These are phyloP conservation scores for Moxostoma hubbsi DNA, from an alignment of 2,797 vertebrate species.

Conservation along the genomic window DNA sequence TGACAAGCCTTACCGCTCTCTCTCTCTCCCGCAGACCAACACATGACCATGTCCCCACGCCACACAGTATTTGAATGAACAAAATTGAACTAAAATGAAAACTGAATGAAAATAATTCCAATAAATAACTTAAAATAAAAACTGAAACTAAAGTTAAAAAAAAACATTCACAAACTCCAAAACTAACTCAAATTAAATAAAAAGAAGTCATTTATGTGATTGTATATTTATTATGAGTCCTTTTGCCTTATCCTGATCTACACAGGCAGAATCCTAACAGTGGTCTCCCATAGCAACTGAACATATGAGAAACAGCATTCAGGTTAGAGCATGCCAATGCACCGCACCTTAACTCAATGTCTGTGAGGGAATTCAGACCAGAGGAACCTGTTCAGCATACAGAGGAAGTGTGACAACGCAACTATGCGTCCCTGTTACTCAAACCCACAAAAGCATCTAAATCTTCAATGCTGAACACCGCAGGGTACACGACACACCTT, in stretches of 20 bases:
- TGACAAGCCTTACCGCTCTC: too few species aligned
- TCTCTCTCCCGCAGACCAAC: too few species aligned
- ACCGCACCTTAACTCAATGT: slow-evolving; percentile 46
- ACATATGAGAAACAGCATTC: slow-evolving; percentile 33
- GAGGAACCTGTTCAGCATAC: slow-evolving; percentile 79
- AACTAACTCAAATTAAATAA: too few species aligned
- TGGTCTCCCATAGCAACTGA: background rate
- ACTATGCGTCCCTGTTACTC: slow-evolving; percentile 49
- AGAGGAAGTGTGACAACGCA: slow-evolving; percentile 70
- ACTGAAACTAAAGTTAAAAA: too few species aligned
- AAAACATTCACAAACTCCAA: too few species aligned
- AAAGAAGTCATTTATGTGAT: too few species aligned
- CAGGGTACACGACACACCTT: slow-evolving; percentile 55
- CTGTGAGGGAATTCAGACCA: slow-evolving; percentile 70
- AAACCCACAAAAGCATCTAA: slow-evolving; percentile 45
- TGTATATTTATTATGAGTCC: background rate
- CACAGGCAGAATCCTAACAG: slow-evolving; percentile 81
- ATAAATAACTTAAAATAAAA: too few species aligned
- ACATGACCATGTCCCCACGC: too few species aligned
- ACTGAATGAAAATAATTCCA: too few species aligned
- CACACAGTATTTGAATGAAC: too few species aligned
- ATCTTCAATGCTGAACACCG: slow-evolving; percentile 43
- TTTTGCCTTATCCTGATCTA: slow-evolving; percentile 21
- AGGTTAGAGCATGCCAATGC: slow-evolving; percentile 50
- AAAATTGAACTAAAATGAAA: too few species aligned